Evolutionary conservation across 1,140 invertebrate genomes (phyloP).

Genomic region (Zaprionus lachaisei): DNA sequence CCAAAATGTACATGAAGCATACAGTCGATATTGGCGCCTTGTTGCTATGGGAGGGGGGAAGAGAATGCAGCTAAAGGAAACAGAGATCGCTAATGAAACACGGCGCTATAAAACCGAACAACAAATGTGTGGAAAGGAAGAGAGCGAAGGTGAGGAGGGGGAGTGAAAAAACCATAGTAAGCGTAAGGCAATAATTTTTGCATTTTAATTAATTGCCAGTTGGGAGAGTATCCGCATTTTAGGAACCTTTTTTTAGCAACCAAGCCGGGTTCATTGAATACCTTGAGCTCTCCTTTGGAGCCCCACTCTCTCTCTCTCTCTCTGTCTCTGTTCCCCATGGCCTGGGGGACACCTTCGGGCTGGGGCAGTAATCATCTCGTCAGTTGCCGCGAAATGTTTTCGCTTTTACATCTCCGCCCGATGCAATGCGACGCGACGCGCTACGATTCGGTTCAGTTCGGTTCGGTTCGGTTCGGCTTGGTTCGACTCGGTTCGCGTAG

Average conservation of each 20-base stretch:
- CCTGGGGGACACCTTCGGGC: too few species aligned
- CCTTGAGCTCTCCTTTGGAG: not conserved
- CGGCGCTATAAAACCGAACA: constrained; percentile 63
- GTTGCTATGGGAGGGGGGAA: not conserved
- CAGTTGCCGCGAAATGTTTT: constrained; percentile 24
- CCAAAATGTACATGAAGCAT: not conserved
- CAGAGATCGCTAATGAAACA: constrained; percentile 53
- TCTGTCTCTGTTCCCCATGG: not conserved
- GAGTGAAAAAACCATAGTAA: not conserved
- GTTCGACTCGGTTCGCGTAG: constrained; percentile 9
- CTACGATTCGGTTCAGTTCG: not conserved
- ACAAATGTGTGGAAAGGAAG: constrained; percentile 60
- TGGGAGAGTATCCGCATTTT: constrained; percentile 23
- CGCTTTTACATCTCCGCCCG: constrained; percentile 35
- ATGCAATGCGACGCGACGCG: not conserved
- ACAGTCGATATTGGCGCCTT: not conserved
- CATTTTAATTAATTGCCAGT: constrained; percentile 75
- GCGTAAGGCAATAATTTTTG: constrained; percentile 60
- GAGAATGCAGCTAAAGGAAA: constrained; percentile 10
- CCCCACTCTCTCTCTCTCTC: not conserved
- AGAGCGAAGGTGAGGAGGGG: not conserved
- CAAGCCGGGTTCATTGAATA: not conserved
- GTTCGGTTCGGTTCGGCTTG: constrained; percentile 1
- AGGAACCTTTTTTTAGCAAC: constrained; percentile 41
- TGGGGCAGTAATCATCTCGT: constrained; percentile 58